These are phyloP conservation scores for Perca schrenkii DNA, from an alignment of 2,113 vertebrate genomes.

Conservation along the genomic window DNA sequence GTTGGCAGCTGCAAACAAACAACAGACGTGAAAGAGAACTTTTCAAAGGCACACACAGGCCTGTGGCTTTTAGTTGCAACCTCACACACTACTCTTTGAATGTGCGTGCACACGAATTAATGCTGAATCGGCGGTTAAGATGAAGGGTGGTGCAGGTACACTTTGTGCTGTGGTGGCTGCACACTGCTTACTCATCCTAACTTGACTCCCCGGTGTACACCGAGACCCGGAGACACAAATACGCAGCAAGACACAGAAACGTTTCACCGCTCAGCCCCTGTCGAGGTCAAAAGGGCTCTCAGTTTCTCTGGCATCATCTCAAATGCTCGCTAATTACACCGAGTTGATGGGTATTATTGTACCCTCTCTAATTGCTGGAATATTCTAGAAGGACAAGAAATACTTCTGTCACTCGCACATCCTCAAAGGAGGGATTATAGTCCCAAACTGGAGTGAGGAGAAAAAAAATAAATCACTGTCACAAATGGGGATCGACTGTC, in stretches of 20 bases:
- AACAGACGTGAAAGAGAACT: conserved; percentile 58
- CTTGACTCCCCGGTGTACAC: conserved; percentile 50
- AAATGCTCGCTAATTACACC: conserved; percentile 75
- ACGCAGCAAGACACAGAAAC: conserved; percentile 26
- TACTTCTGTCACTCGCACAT: conserved; percentile 64
- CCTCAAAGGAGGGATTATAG: conserved; percentile 81
- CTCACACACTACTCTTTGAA: conserved; percentile 23
- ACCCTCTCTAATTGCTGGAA: conserved; percentile 75
- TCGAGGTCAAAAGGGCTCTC: conserved; percentile 72
- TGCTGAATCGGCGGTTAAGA: conserved; percentile 41
- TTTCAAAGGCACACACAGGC: conserved; percentile 69
- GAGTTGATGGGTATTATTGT: conserved; percentile 75
- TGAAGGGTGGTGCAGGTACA: conserved; percentile 48
- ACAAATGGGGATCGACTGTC: conserved; percentile 77
- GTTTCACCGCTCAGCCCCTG: conserved; percentile 28
- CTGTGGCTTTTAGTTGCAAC: conserved; percentile 20
- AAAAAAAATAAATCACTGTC: conserved; percentile 40
- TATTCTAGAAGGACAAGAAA: conserved; percentile 72
- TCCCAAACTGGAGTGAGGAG: conserved; percentile 66
- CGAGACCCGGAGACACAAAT: conserved; percentile 39
- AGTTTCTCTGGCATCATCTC: conserved; percentile 61
- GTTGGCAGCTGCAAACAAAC: conserved; percentile 68
- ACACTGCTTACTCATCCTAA: conserved; percentile 74
- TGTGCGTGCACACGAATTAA: not conserved
- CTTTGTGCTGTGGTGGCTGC: conserved; percentile 32